phyloP scores from a whole-genome alignment of 2,797 vertebrate genomes.

The Melanotaenia boesemani region DNA sequence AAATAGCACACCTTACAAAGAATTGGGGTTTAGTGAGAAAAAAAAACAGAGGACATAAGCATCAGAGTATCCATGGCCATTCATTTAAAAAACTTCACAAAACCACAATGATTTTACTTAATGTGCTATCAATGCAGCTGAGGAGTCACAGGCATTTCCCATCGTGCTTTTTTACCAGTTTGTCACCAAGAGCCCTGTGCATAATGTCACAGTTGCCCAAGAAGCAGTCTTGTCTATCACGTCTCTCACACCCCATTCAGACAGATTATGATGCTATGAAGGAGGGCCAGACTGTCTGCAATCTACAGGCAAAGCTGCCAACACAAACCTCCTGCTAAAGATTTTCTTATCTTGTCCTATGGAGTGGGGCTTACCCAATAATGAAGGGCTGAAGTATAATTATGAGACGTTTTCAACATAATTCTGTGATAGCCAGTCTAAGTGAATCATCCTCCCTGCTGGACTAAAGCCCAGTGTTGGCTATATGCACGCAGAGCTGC shows the following conservation, averaged over 20 bases:
- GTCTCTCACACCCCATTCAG: slow-evolving; percentile 52
- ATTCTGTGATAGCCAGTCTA: slow-evolving; percentile 69
- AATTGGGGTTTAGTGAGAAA: slow-evolving; percentile 29
- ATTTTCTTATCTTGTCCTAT: slow-evolving; percentile 79
- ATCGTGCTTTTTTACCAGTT: slow-evolving; percentile 6
- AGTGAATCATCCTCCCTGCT: slow-evolving; percentile 80
- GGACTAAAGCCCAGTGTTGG: slow-evolving; percentile 63
- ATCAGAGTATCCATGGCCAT: neutral
- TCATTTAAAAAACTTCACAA: neutral
- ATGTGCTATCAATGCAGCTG: neutral
- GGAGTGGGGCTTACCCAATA: slow-evolving; percentile 73
- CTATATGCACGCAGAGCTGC: slow-evolving; percentile 37
- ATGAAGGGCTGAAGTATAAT: slow-evolving; percentile 77
- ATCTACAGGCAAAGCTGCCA: slow-evolving; percentile 61
- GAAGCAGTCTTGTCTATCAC: slow-evolving; percentile 28
- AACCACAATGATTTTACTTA: neutral
- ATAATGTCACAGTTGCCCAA: slow-evolving; percentile 2
- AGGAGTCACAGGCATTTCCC: neutral
- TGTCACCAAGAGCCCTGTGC: slow-evolving; percentile 19
- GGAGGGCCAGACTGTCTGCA: slow-evolving; percentile 57
- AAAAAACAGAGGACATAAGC: slow-evolving; percentile 20
- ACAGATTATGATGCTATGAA: slow-evolving; percentile 40
- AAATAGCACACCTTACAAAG: slow-evolving; percentile 49
- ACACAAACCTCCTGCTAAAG: slow-evolving; percentile 60
- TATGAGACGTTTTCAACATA: slow-evolving; percentile 79